These are phyloP conservation scores for Diadromus collaris DNA, from an alignment of 2,888 invertebrate genomes.

Conservation along the genomic window DNA sequence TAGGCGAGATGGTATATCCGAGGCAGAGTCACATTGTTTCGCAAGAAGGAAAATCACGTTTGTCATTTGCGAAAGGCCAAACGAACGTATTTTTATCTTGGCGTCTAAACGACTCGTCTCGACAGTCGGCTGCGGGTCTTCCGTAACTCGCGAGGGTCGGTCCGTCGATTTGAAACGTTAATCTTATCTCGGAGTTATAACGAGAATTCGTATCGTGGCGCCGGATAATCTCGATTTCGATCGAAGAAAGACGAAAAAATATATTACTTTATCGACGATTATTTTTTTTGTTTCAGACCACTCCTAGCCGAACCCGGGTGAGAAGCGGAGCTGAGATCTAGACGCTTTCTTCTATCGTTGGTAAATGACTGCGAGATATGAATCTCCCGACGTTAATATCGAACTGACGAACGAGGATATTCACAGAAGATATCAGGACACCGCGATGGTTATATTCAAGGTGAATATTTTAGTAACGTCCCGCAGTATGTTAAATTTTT, in stretches of 20 bases:
- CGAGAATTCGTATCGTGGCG: constrained; percentile 2
- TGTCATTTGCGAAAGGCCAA: constrained; percentile 70
- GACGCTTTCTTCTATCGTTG: constrained; percentile 9
- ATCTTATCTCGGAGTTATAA: constrained; percentile 36
- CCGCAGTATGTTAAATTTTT: not conserved
- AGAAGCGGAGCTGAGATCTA: not conserved
- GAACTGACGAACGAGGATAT: constrained; percentile 73
- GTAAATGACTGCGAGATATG: constrained; percentile 75
- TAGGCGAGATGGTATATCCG: not conserved
- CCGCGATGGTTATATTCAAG: constrained; percentile 76
- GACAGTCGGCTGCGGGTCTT: constrained; percentile 28
- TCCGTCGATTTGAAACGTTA: constrained; percentile 33
- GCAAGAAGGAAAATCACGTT: constrained; percentile 57
- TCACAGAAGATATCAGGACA: constrained; percentile 76
- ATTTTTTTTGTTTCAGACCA: constrained; percentile 35
- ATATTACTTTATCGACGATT: not conserved
- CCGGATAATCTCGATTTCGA: not conserved
- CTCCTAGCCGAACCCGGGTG: not conserved
- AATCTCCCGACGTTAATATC: constrained; percentile 71
- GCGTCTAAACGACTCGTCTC: constrained; percentile 63
- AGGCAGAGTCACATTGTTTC: constrained; percentile 50
- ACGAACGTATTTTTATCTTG: constrained; percentile 73
- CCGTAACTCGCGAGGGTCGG: constrained; percentile 32
- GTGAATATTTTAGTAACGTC: constrained; percentile 65
- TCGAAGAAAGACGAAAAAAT: not conserved